Conservation (phyloP, 2,888 invertebrate genomes). For the Diaphora mendica region DNA sequence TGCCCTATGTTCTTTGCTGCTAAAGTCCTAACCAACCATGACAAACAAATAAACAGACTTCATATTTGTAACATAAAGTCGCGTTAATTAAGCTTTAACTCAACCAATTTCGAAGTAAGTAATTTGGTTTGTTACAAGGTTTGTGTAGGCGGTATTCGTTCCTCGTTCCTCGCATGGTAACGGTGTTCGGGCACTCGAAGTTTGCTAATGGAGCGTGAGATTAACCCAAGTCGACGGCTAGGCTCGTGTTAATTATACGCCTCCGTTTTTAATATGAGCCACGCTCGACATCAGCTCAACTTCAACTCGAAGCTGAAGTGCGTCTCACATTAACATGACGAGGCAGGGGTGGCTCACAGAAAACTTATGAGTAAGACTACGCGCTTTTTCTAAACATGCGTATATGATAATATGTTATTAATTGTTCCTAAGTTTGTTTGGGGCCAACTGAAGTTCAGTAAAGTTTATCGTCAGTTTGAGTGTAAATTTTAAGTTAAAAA, state of each 20-base stretch:
- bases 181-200: constrained; percentile 35
- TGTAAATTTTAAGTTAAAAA: background rate
- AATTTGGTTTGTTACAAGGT: background rate
- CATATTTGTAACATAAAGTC: background rate
- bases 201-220: constrained; percentile 62
- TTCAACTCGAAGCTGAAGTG: constrained; percentile 17
- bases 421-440: background rate
- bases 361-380: background rate
- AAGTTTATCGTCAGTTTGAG: background rate
- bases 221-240: constrained; percentile 37
- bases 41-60: background rate
- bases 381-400: background rate
- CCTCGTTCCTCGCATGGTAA: background rate
- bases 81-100: background rate
- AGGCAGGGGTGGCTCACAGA: constrained; percentile 8
- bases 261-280: constrained; percentile 46
- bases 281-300: constrained; percentile 19
- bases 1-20: background rate
- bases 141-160: background rate
- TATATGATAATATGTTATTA: background rate
- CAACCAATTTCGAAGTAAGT: background rate
- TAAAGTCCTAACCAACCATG: background rate
- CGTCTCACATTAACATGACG: constrained; percentile 29
- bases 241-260: constrained; percentile 45
- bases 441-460: background rate